Conservation (phyloP, 2,888 invertebrate genomes). For the Polymixis lichenea region DNA sequence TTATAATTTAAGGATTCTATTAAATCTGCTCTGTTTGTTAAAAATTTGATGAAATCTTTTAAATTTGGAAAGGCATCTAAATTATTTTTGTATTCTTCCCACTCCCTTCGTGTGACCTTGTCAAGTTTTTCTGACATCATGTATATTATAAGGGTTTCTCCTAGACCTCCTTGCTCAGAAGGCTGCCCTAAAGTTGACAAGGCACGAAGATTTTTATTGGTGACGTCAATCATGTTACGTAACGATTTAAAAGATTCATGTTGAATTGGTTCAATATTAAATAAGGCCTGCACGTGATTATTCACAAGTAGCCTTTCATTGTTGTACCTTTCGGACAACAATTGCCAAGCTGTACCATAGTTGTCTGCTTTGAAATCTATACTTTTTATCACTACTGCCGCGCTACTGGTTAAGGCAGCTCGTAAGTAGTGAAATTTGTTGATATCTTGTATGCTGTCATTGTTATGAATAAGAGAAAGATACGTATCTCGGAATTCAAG, state of each 20-base stretch:
- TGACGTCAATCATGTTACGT: conserved; percentile 49
- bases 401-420: conserved; percentile 45
- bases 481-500: no score
- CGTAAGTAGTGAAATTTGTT: no score
- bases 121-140: conserved; percentile 60
- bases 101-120: conserved; percentile 29
- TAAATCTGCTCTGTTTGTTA: conserved; percentile 37
- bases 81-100: conserved; percentile 45
- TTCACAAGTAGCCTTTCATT: conserved; percentile 57
- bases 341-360: conserved; percentile 59
- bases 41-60: conserved; percentile 11
- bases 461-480: no score
- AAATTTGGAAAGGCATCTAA: conserved; percentile 3
- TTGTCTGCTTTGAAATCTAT: conserved; percentile 53
- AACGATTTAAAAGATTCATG: conserved; percentile 46
- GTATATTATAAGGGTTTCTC: conserved; percentile 56
- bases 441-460: no score
- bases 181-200: conserved; percentile 41
- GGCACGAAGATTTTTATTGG: conserved; percentile 55
- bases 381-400: conserved; percentile 45
- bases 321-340: conserved; percentile 52
- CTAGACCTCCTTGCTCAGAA: conserved; percentile 28
- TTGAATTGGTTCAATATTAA: conserved; percentile 49
- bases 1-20: conserved; percentile 12
- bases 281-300: conserved; percentile 60